Evolutionary conservation across 2,888 invertebrate species (phyloP).

Genomic region (Oscheius sp.): DNA sequence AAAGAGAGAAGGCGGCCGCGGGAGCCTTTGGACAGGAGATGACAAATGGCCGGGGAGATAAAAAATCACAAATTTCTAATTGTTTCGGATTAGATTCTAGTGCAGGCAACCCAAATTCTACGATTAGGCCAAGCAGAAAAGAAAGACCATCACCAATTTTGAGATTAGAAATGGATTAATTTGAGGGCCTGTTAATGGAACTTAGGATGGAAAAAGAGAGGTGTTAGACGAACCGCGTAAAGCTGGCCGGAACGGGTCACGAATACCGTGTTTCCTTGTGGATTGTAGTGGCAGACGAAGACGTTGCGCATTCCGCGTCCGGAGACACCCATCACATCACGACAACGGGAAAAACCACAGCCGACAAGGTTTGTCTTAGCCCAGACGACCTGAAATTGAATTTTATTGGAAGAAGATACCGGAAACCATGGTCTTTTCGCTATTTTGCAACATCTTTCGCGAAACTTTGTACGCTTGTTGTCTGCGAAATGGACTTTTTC

Average conservation of each 20-base stretch:
- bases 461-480: too few species aligned
- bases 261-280: slow-evolving; percentile 73
- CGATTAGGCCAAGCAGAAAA: too few species aligned
- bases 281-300: slow-evolving; percentile 73
- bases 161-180: too few species aligned
- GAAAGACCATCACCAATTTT: too few species aligned
- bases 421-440: too few species aligned
- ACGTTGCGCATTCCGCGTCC: slow-evolving; percentile 68
- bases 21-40: background rate
- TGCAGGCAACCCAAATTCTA: background rate
- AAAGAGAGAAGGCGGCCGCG: background rate
- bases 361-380: slow-evolving; percentile 86
- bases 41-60: too few species aligned
- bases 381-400: slow-evolving; percentile 83
- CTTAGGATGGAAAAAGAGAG: background rate
- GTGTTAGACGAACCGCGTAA: slow-evolving; percentile 66
- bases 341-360: slow-evolving; percentile 87
- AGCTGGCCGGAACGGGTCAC: slow-evolving; percentile 67
- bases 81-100: too few species aligned
- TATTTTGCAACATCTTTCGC: too few species aligned
- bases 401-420: too few species aligned
- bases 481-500: too few species aligned
- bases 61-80: too few species aligned
- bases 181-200: background rate
- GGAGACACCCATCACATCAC: slow-evolving; percentile 79